These are phyloP conservation scores for Karalla daura DNA, from an alignment of 2,797 vertebrate species.

Conservation along the genomic window DNA sequence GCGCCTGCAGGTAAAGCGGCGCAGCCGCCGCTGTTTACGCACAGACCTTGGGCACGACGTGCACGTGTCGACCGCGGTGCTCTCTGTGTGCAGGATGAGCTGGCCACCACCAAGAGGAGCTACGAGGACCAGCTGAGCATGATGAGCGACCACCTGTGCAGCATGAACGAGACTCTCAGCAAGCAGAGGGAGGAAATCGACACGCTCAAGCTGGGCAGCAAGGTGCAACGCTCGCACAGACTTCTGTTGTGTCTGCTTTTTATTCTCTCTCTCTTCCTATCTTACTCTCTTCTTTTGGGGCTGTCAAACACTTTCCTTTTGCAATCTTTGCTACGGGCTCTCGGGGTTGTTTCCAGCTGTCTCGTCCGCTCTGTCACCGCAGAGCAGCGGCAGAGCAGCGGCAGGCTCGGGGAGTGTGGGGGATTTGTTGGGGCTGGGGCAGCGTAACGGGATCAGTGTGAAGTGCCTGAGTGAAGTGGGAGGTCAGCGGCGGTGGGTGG, in stretches of 20 bases:
- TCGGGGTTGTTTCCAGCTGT: conserved; percentile 31
- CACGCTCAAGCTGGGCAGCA: conserved; percentile 91
- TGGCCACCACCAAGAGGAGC: conserved; percentile 96
- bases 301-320: background rate
- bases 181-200: conserved; percentile 99
- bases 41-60: background rate
- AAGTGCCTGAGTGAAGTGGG: conserved; percentile 46
- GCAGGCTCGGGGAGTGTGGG: conserved; percentile 12
- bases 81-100: conserved; percentile 89
- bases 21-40: conserved; percentile 28
- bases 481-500: conserved; percentile 30
- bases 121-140: conserved; percentile 98
- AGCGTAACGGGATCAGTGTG: conserved; percentile 44
- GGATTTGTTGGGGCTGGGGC: conserved; percentile 18
- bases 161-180: conserved; percentile 97
- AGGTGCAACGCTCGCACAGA: conserved; percentile 80
- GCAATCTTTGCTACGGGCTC: background rate
- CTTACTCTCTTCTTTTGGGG: background rate
- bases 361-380: background rate
- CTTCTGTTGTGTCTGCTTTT: background rate
- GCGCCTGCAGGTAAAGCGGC: conserved; percentile 90
- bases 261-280: too few relatives aligned
- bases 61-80: background rate
- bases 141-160: conserved; percentile 99
- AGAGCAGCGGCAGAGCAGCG: background rate